Conservation (phyloP, 2,113 vertebrate genomes). For the Sminthopsis crassicaudata region DNA sequence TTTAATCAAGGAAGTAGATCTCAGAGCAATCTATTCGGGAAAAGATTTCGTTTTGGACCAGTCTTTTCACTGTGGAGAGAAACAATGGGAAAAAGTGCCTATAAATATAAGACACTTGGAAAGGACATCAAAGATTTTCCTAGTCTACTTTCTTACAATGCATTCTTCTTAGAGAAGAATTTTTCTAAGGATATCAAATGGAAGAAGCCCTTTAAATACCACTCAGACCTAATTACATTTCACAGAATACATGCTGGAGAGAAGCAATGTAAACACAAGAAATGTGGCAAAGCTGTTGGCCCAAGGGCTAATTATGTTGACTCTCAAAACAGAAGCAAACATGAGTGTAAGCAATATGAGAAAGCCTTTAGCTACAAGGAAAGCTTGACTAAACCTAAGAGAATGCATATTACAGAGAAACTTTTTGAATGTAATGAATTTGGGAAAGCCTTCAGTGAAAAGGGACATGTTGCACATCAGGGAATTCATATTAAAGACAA, state of each 20-base stretch:
- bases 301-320: background rate
- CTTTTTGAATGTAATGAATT: constrained; percentile 77
- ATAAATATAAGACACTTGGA: background rate
- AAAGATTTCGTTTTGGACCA: background rate
- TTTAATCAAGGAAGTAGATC: background rate
- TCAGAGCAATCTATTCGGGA: background rate
- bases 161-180: background rate
- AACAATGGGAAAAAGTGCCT: background rate
- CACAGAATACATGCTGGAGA: background rate
- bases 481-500: constrained; percentile 75
- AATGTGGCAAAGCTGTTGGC: background rate
- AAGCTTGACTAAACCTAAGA: constrained; percentile 74
- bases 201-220: background rate
- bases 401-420: constrained; percentile 75
- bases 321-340: background rate
- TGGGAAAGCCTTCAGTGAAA: constrained; percentile 77
- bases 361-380: background rate
- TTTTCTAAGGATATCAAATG: background rate
- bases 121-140: background rate
- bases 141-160: background rate
- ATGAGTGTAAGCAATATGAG: background rate
- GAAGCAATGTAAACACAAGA: background rate
- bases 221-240: background rate
- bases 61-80: background rate
- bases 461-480: constrained; percentile 76